A percentile compares a stretch with the other conserved stretches of the same genome.
These are phyloP conservation scores for Monopterus albus DNA, from an alignment of 2,113 vertebrate species.

Conservation along the genomic window DNA sequence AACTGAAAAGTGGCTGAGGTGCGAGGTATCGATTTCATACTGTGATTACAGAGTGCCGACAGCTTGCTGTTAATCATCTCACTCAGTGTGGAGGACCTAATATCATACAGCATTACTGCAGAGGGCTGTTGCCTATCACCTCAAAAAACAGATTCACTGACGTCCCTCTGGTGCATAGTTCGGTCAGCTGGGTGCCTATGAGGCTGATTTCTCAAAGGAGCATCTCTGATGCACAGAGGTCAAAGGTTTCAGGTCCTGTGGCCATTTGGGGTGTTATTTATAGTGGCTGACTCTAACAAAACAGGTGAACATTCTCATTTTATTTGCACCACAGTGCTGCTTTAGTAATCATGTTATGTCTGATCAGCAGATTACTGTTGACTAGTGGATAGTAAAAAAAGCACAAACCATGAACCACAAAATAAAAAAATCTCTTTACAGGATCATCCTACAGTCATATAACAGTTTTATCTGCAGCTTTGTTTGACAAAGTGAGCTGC, in stretches of 20 bases:
- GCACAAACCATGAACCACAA: conserved; percentile 1
- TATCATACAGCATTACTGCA: conserved; percentile 77
- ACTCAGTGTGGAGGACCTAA: conserved; percentile 60
- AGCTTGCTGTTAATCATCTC: conserved; percentile 76
- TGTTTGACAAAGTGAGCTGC: conserved; percentile 62
- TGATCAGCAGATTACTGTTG: background rate
- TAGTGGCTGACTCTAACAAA: background rate
- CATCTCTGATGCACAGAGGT: background rate
- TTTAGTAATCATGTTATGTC: background rate
- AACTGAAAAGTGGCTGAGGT: background rate
- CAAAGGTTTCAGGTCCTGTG: no score
- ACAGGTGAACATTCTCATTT: background rate
- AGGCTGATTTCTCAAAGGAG: conserved; percentile 20
- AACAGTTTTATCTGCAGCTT: conserved; percentile 42
- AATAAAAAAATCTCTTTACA: conserved; percentile 5
- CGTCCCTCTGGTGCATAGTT: conserved; percentile 80
- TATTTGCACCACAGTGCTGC: background rate
- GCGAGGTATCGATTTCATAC: conserved; percentile 74
- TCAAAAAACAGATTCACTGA: conserved; percentile 71
- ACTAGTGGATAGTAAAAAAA: conserved; percentile 14
- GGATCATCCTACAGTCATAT: background rate
- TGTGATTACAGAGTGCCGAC: conserved; percentile 74
- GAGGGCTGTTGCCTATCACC: conserved; percentile 76
- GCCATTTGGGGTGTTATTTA: no score
- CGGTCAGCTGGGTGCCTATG: conserved; percentile 30